Conservation (phyloP, 2,888 invertebrate genomes). For the Apocheima hispidaria region DNA sequence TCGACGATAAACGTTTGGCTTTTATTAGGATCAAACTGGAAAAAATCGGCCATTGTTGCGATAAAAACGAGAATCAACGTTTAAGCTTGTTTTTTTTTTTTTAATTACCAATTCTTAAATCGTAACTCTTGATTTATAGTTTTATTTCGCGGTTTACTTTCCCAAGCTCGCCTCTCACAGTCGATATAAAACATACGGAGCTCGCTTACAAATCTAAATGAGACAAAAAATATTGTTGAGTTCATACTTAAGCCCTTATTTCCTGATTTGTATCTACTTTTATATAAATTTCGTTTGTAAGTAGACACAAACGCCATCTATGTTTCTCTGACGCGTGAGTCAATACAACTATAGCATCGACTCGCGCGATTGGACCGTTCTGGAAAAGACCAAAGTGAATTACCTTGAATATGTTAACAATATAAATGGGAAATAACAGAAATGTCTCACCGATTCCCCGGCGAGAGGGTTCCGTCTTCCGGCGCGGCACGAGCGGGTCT, state of each 20-base stretch:
- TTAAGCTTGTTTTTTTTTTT: too few relatives aligned
- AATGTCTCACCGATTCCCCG: conserved; percentile 58
- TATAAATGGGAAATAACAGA: conserved; percentile 43
- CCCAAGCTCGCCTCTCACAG: conserved; percentile 26
- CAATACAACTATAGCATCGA: conserved; percentile 40
- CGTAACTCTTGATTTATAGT: too few relatives aligned
- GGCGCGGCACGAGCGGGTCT: neutral
- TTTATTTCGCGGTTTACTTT: neutral
- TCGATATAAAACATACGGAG: conserved; percentile 53
- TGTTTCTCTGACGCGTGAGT: conserved; percentile 39
- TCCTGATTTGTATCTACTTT: conserved; percentile 41
- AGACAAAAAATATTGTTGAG: conserved; percentile 47
- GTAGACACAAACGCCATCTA: conserved; percentile 34
- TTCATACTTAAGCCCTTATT: conserved; percentile 69
- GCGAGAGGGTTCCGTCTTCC: conserved; percentile 51
- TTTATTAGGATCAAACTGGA: neutral
- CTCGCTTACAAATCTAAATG: conserved; percentile 47
- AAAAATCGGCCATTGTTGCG: too few relatives aligned
- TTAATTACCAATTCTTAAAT: too few relatives aligned
- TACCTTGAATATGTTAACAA: conserved; percentile 62
- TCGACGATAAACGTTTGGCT: neutral
- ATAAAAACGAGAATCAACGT: too few relatives aligned
- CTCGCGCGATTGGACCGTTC: conserved; percentile 47
- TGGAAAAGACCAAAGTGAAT: conserved; percentile 80
- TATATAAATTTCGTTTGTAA: conserved; percentile 7